Base-by-base conservation (phyloP, 2,113 vertebrate species). In the Peromyscus maniculatus region DNA sequence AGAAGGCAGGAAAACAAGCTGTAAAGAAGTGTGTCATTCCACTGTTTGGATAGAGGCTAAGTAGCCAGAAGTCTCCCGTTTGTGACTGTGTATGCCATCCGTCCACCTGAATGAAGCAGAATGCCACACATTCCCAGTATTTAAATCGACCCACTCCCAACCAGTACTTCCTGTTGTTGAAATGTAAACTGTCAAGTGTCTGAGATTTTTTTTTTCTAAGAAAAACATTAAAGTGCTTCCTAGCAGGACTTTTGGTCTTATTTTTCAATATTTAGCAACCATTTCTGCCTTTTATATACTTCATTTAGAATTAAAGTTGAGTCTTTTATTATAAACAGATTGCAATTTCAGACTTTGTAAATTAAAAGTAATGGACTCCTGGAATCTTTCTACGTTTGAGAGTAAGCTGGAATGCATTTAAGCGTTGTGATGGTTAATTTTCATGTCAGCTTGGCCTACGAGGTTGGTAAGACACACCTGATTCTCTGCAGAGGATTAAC, bases 221-320 rank as follows among this genome's bases (percentile, higher is more conserved):
- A 96, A 97, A 96, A 97, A 97, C 28, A 98, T 97, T 98, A 97
- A 98, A 98, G 57, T 96, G 96, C 87, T 97, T 97, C 94, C 96
- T 97, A 91, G 86, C 80, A 94, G 91, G 96, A 78, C 5, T 97
- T 69, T 87, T 97, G 89, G 75, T 96, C 80, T 79, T 90, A 49
- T 89, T 95, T 93, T 94, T 93, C 91, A 57, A 59, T 33, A 77
- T 64, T 33, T 97, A n/a, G 46, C 55, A 74, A 17, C 12, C 1
- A 82, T 71, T 66, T 94, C 62, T 78, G 67, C 39, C 93, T 79
- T 43, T 7, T 91, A 0, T 26, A n/a, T 5, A 94, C 16, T n/a
- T 72, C 2, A 84, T 11, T 97, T 82, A 89, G 96, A 96, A 55
- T 87, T 78, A 17, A 91, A 28, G 28, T 86, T 91, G 24, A 77